Evolutionary conservation across 2,797 vertebrate genomes (phyloP).

Genomic region (Pangasius mekongensis): DNA sequence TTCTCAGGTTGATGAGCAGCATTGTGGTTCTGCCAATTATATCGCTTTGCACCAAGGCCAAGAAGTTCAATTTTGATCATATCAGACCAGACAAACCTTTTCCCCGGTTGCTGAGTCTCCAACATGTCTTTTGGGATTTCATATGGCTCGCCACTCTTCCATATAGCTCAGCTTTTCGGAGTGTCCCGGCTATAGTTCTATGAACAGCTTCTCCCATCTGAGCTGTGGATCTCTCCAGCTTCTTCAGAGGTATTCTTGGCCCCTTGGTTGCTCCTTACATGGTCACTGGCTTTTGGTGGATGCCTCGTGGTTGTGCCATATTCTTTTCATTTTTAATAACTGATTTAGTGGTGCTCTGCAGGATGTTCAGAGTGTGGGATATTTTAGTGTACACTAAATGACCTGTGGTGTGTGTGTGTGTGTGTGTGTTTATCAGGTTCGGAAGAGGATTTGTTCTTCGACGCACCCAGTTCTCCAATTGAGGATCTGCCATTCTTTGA

Average conservation of each 20-base stretch:
- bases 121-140: neutral
- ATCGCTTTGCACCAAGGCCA: neutral
- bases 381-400: neutral
- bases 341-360: neutral
- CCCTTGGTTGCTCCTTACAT: neutral
- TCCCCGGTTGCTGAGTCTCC: neutral
- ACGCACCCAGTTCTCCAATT: constrained; percentile 89
- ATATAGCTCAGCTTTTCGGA: neutral
- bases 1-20: neutral
- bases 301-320: neutral
- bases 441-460: constrained; percentile 93
- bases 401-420: constrained; percentile 7
- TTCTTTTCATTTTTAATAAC: neutral
- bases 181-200: neutral
- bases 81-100: neutral
- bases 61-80: neutral
- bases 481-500: constrained; percentile 82
- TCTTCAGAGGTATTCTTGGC: neutral
- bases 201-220: neutral
- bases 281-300: neutral
- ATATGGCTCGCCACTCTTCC: neutral
- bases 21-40: neutral
- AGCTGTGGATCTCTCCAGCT: neutral
- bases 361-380: neutral
- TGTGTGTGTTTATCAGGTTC: constrained; percentile 68